Evolutionary conservation across 1,140 invertebrate genomes (phyloP), one percentile per base, ranked within the genome.

Genomic region (Rhyzopertha dominica): DNA sequence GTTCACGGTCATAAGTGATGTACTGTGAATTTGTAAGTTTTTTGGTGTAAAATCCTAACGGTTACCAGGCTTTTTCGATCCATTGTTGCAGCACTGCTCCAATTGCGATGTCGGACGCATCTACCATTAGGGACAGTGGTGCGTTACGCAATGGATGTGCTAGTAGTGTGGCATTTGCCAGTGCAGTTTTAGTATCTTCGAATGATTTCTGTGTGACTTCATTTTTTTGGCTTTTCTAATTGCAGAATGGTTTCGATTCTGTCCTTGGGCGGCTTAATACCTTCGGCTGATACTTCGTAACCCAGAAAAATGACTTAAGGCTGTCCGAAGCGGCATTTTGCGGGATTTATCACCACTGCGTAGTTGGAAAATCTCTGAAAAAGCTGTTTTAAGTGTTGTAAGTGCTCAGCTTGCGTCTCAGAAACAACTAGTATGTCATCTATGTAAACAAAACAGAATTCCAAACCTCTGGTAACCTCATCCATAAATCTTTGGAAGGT

Each of bases 401-500:
- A 40, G 22, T 59, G 51, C 37, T 61, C 35, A 19, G 38, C 41
- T 12, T 35, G 17, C 8, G 35, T 22, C 2, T n/a, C 9, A 7
- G 51, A 56, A 1, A 45, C 43, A 0, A 62, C 34, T 1, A 62
- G 23, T 12, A 55, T 49, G 30, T 55, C 49, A 22, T 53, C 49
- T 10, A 51, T 47, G 22, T 51, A 52, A 1, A 24, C 18, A 16
- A 34, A 52, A 8, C 26, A 37, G 22, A 43, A 54, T 2, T 44
- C 19, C 4, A 47, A 17, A 5, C 32, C 30, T 1, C 29, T 20
- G 4, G 47, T 18, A 25, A 35, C 40, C n/a, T 13, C 22, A 26
- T 47, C 24, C 25, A 74, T 73, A 7, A 66, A 46, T n/a, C 68
- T 36, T 52, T 24, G 63, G 41, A 74, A 77, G 0, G 56, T 64